Conservation (phyloP, 1,140 invertebrate genomes). For the Cherax quadricarinatus region DNA sequence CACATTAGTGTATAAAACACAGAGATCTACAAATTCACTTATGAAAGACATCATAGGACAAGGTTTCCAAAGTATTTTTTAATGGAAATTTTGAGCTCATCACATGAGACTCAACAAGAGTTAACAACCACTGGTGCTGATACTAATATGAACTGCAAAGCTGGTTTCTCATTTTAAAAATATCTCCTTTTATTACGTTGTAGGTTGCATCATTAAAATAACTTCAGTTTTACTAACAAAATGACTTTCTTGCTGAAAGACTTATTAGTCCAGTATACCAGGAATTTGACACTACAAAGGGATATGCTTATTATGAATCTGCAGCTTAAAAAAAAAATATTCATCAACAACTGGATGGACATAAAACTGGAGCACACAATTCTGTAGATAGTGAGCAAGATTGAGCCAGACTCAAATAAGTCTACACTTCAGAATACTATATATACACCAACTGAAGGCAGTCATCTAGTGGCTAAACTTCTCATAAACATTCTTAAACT, state of each 20-base stretch:
- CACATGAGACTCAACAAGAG: neutral
- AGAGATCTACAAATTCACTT: slow-evolving; percentile 48
- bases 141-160: slow-evolving; percentile 9
- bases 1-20: slow-evolving; percentile 27
- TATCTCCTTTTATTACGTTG: slow-evolving; percentile 16
- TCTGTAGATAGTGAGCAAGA: slow-evolving; percentile 41
- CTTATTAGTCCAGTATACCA: neutral
- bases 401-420: slow-evolving; percentile 38
- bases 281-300: neutral
- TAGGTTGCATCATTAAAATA: slow-evolving; percentile 1
- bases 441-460: slow-evolving; percentile 3
- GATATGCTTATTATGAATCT: slow-evolving; percentile 14
- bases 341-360: slow-evolving; percentile 30
- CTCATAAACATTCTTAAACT: neutral
- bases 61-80: slow-evolving; percentile 23
- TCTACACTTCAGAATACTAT: slow-evolving; percentile 3
- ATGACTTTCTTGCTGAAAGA: slow-evolving; percentile 15
- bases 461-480: neutral
- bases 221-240: slow-evolving; percentile 3
- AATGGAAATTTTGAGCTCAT: neutral
- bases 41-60: slow-evolving; percentile 50
- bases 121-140: slow-evolving; percentile 16
- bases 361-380: slow-evolving; percentile 35
- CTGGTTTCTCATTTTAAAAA: slow-evolving; percentile 35
- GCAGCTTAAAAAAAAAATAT: neutral